These are phyloP conservation scores for Willisornis vidua DNA, from an alignment of 2,113 vertebrate species.

Conservation along the genomic window DNA sequence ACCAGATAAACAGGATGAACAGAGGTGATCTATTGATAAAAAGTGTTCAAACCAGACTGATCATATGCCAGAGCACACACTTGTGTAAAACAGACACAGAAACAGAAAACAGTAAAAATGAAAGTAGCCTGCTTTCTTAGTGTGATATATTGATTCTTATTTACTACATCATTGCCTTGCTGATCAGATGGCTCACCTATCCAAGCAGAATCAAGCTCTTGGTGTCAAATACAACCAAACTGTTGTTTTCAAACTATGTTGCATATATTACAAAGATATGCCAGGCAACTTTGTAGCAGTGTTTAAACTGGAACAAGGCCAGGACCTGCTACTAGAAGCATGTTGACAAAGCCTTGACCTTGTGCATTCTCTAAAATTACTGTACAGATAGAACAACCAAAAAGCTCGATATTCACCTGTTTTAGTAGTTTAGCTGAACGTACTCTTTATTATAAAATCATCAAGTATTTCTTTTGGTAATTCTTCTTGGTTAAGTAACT, in stretches of 20 bases:
- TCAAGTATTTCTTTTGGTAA: background rate
- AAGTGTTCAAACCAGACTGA: background rate
- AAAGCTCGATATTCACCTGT: background rate
- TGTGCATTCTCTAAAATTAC: background rate
- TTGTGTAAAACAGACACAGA: background rate
- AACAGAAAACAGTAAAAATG: background rate
- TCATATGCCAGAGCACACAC: background rate
- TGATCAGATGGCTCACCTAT: fast-evolving
- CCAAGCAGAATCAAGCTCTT: background rate
- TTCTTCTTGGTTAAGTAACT: background rate
- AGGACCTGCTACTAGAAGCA: background rate
- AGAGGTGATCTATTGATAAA: background rate
- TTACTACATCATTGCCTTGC: background rate
- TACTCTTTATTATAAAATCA: background rate
- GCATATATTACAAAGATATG: fast-evolving
- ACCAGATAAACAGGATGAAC: background rate
- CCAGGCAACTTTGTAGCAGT: background rate
- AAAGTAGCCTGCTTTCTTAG: background rate
- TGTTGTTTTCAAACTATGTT: background rate
- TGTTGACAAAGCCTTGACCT: background rate
- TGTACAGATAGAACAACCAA: background rate
- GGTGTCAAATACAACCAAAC: background rate
- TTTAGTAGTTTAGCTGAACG: background rate
- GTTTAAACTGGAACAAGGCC: background rate
- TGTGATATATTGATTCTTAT: background rate